Percentiles rank a stretch among this genome's conserved stretches.
Evolutionary conservation across 2,797 vertebrate species (phyloP).

Genomic region (Ataeniobius toweri): DNA sequence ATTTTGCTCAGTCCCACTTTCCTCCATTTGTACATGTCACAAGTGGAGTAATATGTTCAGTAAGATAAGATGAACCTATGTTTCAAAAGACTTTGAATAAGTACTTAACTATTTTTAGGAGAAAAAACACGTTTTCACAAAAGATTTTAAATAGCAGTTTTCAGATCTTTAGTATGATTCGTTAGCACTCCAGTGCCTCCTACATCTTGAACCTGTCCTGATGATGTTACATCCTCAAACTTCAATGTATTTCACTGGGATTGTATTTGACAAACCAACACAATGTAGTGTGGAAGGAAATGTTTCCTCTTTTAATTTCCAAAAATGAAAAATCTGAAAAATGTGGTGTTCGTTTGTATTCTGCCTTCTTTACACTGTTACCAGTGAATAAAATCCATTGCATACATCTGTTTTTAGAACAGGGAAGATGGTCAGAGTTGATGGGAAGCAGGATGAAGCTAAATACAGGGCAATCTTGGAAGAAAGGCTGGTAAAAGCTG

Average conservation of each 20-base stretch:
- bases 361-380: too few relatives aligned
- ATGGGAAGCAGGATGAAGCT: too few relatives aligned
- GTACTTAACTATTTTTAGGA: not conserved
- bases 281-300: not conserved
- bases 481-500: too few relatives aligned
- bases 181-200: not conserved
- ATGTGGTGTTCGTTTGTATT: too few relatives aligned
- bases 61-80: not conserved
- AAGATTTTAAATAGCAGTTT: not conserved
- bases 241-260: not conserved
- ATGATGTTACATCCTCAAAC: not conserved
- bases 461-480: too few relatives aligned
- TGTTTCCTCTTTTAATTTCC: too few relatives aligned
- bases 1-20: not conserved
- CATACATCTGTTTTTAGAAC: too few relatives aligned
- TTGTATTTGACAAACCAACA: not conserved
- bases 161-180: not conserved
- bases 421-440: too few relatives aligned
- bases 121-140: not conserved
- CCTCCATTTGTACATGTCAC: not conserved
- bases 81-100: not conserved
- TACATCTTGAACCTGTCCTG: not conserved
- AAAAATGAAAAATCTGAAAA: too few relatives aligned
- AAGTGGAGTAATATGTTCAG: not conserved
- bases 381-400: too few relatives aligned